Base-by-base conservation (phyloP, 2,797 vertebrate genomes). In the Cirrhinus molitorella region DNA sequence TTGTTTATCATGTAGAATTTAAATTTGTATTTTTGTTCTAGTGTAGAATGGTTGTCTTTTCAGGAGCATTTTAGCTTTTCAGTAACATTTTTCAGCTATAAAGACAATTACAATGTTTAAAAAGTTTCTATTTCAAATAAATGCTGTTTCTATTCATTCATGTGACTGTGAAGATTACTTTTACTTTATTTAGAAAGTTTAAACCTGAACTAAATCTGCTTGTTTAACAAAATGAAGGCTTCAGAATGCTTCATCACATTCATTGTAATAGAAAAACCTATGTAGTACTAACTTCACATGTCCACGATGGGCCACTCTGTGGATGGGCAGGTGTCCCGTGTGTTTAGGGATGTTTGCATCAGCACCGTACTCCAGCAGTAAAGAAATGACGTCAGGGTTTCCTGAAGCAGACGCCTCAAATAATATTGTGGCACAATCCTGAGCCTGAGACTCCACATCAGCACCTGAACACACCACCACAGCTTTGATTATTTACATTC, bases 251-350 rank as follows among this genome's bases (percentile, higher is more conserved):
- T 23, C 6, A 6, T 16, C 14, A 25, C 40, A 45, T 45, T 23
- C n/a, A 10, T 7, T 25, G 66, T 68, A 21, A 28, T 5, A 34
- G 31, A 34, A 34, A 34, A 34, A 34, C 31, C 31, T 34, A 34
- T 70, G 28, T 13, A 23, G 1, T 10, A 95, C 96, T 94, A 89
- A 99, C 98, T 95, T 73, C 53, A 96, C 93, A 88, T 99, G 95
- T 85, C 98, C 98, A 76, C 94, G 92, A 87, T 98, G 97, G 1
- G 98, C 95, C 49, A 93, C 95, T 53, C 97, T 94, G 87, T 99
- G 98, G 88, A 99, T 96, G 12, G 98, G 98, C 90, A 99, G 92
- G 90, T 99, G 96, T 73, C 97, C 97, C 0, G 96, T 96, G 88
- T 95, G 93, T 89, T 96, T 99, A 86, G 97, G 94, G 17, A 97